Evolutionary conservation across 2,797 vertebrate species (phyloP).

Genomic region (Sibirionetta formosa): DNA sequence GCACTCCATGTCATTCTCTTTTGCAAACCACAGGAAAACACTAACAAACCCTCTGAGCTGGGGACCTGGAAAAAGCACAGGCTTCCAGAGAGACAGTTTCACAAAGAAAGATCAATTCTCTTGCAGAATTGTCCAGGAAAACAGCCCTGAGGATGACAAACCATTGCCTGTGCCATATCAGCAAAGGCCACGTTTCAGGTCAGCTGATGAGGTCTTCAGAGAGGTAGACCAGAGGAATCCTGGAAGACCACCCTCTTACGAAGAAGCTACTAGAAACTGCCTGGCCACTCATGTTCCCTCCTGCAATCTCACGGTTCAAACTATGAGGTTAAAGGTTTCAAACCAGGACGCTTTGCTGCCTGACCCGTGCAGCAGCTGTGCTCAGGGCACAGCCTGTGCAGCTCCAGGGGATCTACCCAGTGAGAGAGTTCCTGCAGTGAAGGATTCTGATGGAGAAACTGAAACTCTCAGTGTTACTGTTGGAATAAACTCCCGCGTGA

Average conservation of each 20-base stretch:
- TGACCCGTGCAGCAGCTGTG: background rate
- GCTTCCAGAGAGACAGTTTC: conserved; percentile 82
- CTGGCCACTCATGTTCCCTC: conserved; percentile 36
- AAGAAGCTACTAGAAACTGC: conserved; percentile 85
- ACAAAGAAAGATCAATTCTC: conserved; percentile 81
- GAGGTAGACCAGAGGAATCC: conserved; percentile 85
- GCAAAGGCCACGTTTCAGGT: conserved; percentile 80
- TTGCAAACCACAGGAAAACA: conserved; percentile 80
- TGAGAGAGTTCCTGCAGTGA: background rate
- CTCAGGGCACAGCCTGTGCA: background rate
- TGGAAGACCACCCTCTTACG: conserved; percentile 89
- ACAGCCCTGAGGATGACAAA: background rate
- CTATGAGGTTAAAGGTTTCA: conserved; percentile 76
- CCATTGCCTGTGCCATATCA: background rate
- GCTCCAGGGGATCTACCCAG: conserved; percentile 10
- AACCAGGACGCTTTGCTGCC: background rate
- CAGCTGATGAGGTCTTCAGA: conserved; percentile 89
- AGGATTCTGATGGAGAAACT: background rate
- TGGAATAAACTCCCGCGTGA: conserved; percentile 29
- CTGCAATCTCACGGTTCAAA: conserved; percentile 86
- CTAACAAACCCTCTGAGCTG: conserved; percentile 84
- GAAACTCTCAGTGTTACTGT: background rate
- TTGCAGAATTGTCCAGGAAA: conserved; percentile 68
- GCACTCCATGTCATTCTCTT: conserved; percentile 87
- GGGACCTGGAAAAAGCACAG: conserved; percentile 69